Evolutionary conservation across 2,797 vertebrate genomes (phyloP).

Genomic region (Simalia tracyae): DNA sequence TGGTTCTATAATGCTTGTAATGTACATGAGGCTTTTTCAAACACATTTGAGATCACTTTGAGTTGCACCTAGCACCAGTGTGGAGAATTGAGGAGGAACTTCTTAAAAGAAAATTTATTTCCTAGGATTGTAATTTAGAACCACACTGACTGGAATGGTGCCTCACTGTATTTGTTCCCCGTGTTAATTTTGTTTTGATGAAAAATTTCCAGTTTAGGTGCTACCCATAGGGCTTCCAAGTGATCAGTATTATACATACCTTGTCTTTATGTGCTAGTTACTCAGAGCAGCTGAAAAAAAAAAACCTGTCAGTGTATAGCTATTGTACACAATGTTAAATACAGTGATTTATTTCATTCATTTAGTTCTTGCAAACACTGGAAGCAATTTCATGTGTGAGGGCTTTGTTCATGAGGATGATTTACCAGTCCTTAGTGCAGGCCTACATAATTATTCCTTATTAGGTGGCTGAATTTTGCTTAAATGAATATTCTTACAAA

Average conservation of each 20-base stretch:
- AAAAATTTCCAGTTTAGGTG: not conserved
- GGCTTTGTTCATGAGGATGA: not conserved
- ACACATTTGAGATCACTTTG: not conserved
- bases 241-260: not conserved
- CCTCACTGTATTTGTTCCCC: not conserved
- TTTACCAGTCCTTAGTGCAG: not conserved
- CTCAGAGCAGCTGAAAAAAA: not conserved
- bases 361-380: not conserved
- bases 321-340: not conserved
- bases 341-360: not conserved
- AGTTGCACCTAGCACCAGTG: not conserved
- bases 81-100: not conserved
- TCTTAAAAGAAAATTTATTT: not conserved
- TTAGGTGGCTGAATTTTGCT: not conserved
- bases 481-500: not conserved
- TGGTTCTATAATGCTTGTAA: not conserved
- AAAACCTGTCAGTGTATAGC: not conserved
- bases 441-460: not conserved
- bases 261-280: not conserved
- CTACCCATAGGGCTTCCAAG: not conserved
- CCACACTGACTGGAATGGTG: not conserved
- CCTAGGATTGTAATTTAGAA: not conserved
- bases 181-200: conserved; percentile 4
- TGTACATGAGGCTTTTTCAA: not conserved
- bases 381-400: not conserved